Conservation (phyloP, 2,797 vertebrate species). For the Merluccius polli region DNA sequence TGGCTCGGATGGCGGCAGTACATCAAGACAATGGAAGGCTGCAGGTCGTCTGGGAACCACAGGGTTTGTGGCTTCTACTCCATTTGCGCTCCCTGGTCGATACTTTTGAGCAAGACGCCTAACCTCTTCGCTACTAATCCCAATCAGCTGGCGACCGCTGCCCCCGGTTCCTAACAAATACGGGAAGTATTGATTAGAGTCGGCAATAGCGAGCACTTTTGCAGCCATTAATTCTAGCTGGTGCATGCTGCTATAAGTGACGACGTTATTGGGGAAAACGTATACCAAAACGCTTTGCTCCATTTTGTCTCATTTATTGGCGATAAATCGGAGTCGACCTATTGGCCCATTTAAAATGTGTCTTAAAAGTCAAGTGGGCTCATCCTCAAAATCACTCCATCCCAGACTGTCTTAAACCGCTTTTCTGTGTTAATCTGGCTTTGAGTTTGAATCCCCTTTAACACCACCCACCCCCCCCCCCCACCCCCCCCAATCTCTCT, state of each 20-base stretch:
- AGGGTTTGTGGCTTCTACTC: background rate
- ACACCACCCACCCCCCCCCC: background rate
- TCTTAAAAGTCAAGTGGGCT: slow-evolving; percentile 11
- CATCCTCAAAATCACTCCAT: slow-evolving; percentile 15
- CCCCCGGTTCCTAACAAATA: background rate
- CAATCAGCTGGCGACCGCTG: background rate
- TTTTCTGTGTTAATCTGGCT: slow-evolving; percentile 8
- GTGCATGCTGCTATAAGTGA: background rate
- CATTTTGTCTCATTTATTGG: background rate
- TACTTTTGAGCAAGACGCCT: background rate
- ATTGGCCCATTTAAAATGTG: slow-evolving; percentile 13
- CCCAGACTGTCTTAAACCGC: slow-evolving; percentile 46
- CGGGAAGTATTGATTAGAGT: background rate
- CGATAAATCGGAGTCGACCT: background rate
- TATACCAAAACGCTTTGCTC: background rate
- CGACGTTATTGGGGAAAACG: background rate
- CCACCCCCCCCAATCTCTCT: background rate
- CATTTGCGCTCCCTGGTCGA: background rate
- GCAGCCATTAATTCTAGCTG: background rate
- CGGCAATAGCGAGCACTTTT: background rate
- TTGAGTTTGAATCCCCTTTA: slow-evolving; percentile 6
- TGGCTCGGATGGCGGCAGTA: background rate
- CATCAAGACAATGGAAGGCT: background rate
- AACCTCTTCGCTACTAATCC: background rate
- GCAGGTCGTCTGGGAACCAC: background rate